Conservation (phyloP, 2,888 invertebrate species). For the Microchrysa polita region DNA sequence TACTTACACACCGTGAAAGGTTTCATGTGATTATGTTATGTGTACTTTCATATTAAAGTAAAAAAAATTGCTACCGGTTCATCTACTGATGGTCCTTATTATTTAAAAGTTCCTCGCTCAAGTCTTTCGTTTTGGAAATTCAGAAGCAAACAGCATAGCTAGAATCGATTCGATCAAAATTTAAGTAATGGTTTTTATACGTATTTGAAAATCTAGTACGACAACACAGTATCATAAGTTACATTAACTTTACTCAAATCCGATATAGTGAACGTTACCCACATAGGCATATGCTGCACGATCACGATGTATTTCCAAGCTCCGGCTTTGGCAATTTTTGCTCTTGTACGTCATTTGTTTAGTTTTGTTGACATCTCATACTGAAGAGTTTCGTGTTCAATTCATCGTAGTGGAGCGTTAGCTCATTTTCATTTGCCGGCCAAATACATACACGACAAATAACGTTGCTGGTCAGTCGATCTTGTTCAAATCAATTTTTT, state of each 20-base stretch:
- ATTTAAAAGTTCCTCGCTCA: not conserved
- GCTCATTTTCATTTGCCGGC: conserved; percentile 27
- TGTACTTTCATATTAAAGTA: too few species aligned
- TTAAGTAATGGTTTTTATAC: too few species aligned
- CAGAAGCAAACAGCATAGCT: too few species aligned
- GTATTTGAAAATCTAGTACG: not conserved
- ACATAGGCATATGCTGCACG: not conserved
- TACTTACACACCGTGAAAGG: too few species aligned
- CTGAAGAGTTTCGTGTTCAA: conserved; percentile 37
- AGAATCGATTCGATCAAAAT: not conserved
- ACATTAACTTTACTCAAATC: not conserved
- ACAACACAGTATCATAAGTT: not conserved
- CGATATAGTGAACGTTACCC: not conserved
- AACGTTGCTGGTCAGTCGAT: conserved; percentile 34
- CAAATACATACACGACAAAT: conserved; percentile 5
- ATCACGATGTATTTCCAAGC: not conserved
- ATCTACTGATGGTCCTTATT: too few species aligned
- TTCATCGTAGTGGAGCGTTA: conserved; percentile 4
- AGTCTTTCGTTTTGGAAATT: not conserved
- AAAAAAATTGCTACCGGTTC: too few species aligned
- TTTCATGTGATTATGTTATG: too few species aligned
- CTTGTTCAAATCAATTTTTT: conserved; percentile 35
- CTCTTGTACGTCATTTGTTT: conserved; percentile 24
- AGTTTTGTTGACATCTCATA: conserved; percentile 39
- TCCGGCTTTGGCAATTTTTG: not conserved